Conservation (phyloP, 2,888 invertebrate species). For the Dermolepida albohirtum region DNA sequence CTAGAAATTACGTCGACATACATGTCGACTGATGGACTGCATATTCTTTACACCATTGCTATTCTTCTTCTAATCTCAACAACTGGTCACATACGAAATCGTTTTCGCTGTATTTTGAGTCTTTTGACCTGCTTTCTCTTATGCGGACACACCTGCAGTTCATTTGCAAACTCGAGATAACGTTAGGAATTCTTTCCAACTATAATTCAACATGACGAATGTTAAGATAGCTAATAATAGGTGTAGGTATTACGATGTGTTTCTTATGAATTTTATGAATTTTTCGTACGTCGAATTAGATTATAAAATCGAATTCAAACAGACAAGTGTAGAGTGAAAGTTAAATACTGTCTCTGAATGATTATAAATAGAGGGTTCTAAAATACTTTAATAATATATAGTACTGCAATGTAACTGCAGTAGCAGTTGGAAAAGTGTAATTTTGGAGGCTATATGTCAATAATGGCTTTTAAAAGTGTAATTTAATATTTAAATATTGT, state of each 20-base stretch:
- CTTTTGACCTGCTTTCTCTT: constrained; percentile 52
- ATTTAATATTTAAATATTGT: too few species aligned
- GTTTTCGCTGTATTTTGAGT: constrained; percentile 46
- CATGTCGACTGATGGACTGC: constrained; percentile 7
- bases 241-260: neutral
- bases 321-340: too few species aligned
- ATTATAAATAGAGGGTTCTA: too few species aligned
- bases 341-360: too few species aligned
- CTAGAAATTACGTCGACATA: constrained; percentile 1
- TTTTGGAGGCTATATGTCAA: too few species aligned
- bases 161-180: constrained; percentile 38
- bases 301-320: too few species aligned
- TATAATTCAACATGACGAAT: constrained; percentile 10
- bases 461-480: too few species aligned
- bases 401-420: too few species aligned
- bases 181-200: constrained; percentile 27
- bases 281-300: too few species aligned
- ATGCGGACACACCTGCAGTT: constrained; percentile 46
- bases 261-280: neutral
- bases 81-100: constrained; percentile 21
- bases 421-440: too few species aligned
- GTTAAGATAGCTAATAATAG: neutral
- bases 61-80: constrained; percentile 18
- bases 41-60: neutral
- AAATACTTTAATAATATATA: too few species aligned